Evolutionary conservation across 35 echinoderm and acorn worm species (phyloP), one percentile per base, ranked within the genome.

Genomic region (Ophiothrix spiculata): DNA sequence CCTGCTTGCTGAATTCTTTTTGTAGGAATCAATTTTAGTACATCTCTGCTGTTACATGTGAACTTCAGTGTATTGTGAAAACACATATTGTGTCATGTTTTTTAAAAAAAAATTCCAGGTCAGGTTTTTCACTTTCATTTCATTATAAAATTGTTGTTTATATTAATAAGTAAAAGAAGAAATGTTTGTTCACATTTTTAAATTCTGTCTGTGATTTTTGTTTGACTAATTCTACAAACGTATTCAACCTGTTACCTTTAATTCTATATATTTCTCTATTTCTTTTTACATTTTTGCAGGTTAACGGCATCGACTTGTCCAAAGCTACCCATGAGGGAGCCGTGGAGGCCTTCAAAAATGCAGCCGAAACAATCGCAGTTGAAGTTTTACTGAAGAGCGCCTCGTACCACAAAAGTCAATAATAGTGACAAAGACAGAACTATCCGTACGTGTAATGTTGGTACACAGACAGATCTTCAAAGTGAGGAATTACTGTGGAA

Each of bases 241-340:
- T 6, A 49, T 49, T 49, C 42, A 10, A 6, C 6, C 6, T 10
- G 42, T 19, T 10, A 10, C 6, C 19, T 49, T 6, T 49, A 49
- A 49, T 49, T n/a, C n/a, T n/a, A n/a, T n/a, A n/a, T n/a, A 19
- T 49, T 6, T 49, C 19, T 49, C 36, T 1, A 31, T 82, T 0
- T 82, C 32, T 16, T 49, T 92, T 84, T 34, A 42, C 36, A 17
- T 81, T 77, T 37, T 88, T 91, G 1, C 86, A 98, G 95, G 95
- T 98, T 2, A 98, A 98, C 32, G 95, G 95, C 21, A 88, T 93
- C 73, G 95, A 98, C 86, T 86, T 98, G 32, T 94, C 95, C 16
- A 93, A 93, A 83, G 92, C 95, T 23, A 91, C 95, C 0, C 95
- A 98, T 40, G 95, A 98, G 78, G 95, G 94, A 87, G 95, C 95